Evolutionary conservation across 2,797 vertebrate species (phyloP).

Genomic region (Orientallactaga sibirica): DNA sequence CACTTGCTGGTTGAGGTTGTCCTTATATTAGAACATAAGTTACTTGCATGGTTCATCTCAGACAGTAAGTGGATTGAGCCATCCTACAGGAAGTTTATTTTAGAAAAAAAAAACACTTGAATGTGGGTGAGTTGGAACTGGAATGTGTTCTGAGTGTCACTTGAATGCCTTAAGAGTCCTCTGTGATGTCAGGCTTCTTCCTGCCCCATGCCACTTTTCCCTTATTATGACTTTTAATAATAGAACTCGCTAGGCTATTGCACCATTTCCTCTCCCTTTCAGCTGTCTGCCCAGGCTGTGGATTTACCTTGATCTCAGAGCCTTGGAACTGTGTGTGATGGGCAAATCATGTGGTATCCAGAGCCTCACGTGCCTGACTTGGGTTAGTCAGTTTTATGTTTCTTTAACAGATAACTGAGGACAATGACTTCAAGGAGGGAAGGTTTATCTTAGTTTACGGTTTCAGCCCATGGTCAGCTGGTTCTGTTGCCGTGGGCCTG

Average conservation of each 20-base stretch:
- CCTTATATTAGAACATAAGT: neutral
- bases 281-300: neutral
- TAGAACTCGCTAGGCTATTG: neutral
- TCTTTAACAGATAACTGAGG: neutral
- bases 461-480: neutral
- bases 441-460: neutral
- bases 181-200: neutral
- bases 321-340: neutral
- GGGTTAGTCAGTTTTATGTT: neutral
- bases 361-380: neutral
- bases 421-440: neutral
- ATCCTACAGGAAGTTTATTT: neutral
- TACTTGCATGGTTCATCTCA: neutral
- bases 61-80: neutral
- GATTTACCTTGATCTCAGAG: neutral
- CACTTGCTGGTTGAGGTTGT: neutral
- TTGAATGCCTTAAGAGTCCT: neutral
- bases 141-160: neutral
- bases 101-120: neutral
- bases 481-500: neutral
- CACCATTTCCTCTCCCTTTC: neutral
- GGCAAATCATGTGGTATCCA: neutral
- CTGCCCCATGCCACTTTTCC: too few species aligned
- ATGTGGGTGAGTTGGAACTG: neutral
- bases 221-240: neutral